Base-by-base conservation (phyloP, 1,140 invertebrate species). In the Saccostrea echinata region DNA sequence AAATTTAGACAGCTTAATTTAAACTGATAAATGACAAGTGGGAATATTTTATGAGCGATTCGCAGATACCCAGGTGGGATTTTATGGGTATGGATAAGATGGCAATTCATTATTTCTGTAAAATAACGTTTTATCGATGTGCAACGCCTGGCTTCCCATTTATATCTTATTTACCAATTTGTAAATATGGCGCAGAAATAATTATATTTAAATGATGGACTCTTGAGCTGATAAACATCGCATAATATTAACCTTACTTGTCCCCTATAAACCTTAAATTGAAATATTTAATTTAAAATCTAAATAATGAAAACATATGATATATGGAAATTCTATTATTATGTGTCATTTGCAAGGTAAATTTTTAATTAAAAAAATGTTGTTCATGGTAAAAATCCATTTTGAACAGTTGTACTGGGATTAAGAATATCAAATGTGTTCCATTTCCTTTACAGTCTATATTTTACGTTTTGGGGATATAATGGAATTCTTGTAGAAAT, bases 11-110 rank as follows among this genome's bases (percentile, higher is more conserved):
- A 76, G 68, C 68, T 76, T 76, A 76, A 76, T 76, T 76, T 76
- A 76, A 76, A 76, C 68, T 76, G 68, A 76, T 76, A 76, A 76
- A 76, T 76, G 68, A 76, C 68, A 76, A 76, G 68, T 33, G 68
- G 68, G 68, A n/a, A 33, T 76, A 30, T 76, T 76, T 76, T 76
- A 76, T 76, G 68, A 76, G 68, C 68, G 68, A 33, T 76, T 76
- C 68, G 27, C 11, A 16, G 68, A 76, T 30, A 76, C 68, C 55
- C 68, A 76, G 68, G 68, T 76, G 68, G 68, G 13, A 27, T 30
- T 27, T 76, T 76, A 76, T 76, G 8, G 27, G 24, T 13, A 30
- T 16, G 68, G 68, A 76, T 76, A 76, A 76, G 68, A 76, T 76
- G 68, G 27, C 68, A 76, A 30, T 76, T 76, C 68, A 30, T 76